These are phyloP conservation scores for Spinus pinus DNA, from an alignment of 2,797 vertebrate genomes.

Conservation along the genomic window DNA sequence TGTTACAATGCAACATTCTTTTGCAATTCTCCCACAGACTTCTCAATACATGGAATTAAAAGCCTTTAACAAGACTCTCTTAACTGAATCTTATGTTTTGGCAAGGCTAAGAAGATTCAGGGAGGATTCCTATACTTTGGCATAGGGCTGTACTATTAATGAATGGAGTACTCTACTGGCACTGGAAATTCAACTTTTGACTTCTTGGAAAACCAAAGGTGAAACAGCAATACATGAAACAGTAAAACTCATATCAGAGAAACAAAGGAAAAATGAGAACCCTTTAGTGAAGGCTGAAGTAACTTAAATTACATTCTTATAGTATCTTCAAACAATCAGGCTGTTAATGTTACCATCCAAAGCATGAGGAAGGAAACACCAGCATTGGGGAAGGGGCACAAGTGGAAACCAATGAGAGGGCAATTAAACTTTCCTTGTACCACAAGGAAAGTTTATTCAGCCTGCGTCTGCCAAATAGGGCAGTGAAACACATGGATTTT, in stretches of 20 bases:
- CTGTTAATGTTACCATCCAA: not conserved
- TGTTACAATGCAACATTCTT: not conserved
- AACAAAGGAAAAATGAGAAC: not conserved
- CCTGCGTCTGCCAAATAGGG: slow-evolving; percentile 41
- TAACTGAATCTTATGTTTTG: not conserved
- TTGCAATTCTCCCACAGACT: not conserved
- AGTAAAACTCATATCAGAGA: not conserved
- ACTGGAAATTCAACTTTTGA: not conserved
- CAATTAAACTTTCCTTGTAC: slow-evolving; percentile 14
- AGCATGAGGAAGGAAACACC: not conserved
- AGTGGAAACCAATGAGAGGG: not conserved
- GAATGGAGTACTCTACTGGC: not conserved
- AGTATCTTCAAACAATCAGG: not conserved
- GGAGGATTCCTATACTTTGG: not conserved
- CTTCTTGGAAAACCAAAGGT: not conserved
- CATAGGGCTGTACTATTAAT: not conserved
- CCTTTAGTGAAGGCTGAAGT: not conserved
- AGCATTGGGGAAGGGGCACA: rapidly evolving
- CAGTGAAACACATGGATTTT: slow-evolving; percentile 28
- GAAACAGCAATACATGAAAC: not conserved
- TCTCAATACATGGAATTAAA: not conserved
- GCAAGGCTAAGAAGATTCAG: not conserved
- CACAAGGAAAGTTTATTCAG: slow-evolving; percentile 54
- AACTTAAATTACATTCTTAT: not conserved
- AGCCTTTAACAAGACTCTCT: not conserved